Percentiles rank a stretch among this genome's conserved stretches.
Evolutionary conservation across 2,113 vertebrate species (phyloP).

Genomic region (Labeo rohita): DNA sequence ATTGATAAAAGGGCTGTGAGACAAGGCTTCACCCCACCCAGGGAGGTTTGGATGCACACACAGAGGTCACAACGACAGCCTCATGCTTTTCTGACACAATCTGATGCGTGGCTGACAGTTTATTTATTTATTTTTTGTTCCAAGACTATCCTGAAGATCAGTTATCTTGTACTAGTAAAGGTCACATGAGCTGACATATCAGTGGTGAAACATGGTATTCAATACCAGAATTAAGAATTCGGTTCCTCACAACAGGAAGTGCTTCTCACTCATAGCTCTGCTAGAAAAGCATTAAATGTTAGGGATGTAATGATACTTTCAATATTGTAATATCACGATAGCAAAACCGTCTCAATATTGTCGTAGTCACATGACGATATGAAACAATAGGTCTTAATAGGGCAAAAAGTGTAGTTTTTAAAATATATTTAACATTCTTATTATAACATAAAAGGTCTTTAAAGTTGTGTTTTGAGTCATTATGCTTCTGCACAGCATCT

Average conservation of each 20-base stretch:
- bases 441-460: no score
- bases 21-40: neutral
- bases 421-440: no score
- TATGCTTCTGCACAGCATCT: no score
- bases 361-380: no score
- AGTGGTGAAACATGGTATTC: neutral
- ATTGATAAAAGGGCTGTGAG: neutral
- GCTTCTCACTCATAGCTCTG: neutral
- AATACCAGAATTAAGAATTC: neutral
- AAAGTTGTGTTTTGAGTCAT: no score
- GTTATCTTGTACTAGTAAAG: neutral
- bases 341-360: no score
- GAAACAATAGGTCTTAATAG: no score
- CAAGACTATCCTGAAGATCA: neutral
- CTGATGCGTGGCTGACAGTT: neutral
- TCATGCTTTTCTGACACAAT: neutral
- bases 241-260: neutral
- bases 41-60: neutral
- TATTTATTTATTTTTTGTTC: neutral
- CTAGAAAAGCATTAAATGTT: no score
- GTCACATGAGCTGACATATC: neutral
- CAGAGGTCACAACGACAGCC: neutral
- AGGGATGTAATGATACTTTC: no score
- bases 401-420: no score
- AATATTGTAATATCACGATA: no score